Percentiles rank a stretch among this genome's conserved stretches.
Conservation (phyloP, 2,888 invertebrate species). For the Oasisia sp. region DNA sequence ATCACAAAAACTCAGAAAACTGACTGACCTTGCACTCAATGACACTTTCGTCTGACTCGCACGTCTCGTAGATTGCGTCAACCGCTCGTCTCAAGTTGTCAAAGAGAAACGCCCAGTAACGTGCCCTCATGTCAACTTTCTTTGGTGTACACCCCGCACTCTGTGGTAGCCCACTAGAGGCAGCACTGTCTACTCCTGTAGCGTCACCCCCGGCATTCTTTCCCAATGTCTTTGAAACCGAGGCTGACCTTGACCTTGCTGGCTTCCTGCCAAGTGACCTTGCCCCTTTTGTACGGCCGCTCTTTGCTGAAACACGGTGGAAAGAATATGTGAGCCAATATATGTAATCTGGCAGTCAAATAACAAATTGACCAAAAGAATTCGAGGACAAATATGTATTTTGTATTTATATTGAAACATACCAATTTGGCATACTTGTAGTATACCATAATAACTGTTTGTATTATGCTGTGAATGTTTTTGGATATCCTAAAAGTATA, state of each 20-base stretch:
- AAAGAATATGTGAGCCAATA: background rate
- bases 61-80: slow-evolving; percentile 95
- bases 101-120: slow-evolving; percentile 95
- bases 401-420: no score
- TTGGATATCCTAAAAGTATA: no score
- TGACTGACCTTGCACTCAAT: slow-evolving; percentile 79
- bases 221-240: background rate
- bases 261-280: slow-evolving; percentile 6
- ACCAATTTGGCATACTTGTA: no score
- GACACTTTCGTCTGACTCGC: slow-evolving; percentile 92
- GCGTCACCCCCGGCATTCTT: background rate
- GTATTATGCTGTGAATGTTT: no score
- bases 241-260: slow-evolving; percentile 26
- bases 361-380: background rate
- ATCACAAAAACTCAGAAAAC: background rate
- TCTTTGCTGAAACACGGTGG: background rate
- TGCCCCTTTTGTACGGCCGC: background rate
- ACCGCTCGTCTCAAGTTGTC: slow-evolving; percentile 92
- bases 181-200: background rate
- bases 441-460: no score
- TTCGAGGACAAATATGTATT: background rate
- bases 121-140: slow-evolving; percentile 79
- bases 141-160: slow-evolving; percentile 40
- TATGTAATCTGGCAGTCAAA: background rate
- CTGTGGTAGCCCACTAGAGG: slow-evolving; percentile 1